A percentile compares a stretch with the other conserved stretches of the same genome.
phyloP scores from a whole-genome alignment of 2,113 vertebrate species.

The Triplophysa tibetana region DNA sequence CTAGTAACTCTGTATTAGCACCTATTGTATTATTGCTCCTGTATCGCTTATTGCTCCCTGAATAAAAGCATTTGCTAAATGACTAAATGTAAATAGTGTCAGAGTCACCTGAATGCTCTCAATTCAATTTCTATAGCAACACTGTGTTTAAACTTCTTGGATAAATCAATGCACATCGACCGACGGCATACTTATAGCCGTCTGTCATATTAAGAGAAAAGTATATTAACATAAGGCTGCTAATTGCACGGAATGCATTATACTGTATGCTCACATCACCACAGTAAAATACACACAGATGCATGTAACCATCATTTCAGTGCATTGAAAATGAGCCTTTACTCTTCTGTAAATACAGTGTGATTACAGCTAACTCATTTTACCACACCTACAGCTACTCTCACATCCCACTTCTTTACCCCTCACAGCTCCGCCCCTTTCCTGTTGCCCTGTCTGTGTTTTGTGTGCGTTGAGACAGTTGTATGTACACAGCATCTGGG shows the following conservation, averaged over 20 bases:
- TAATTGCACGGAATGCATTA: not conserved
- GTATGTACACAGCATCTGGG: constrained; percentile 46
- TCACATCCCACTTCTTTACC: constrained; percentile 1
- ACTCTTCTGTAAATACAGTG: constrained; percentile 6
- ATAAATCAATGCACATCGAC: not conserved
- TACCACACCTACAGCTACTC: constrained; percentile 14
- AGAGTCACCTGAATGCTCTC: not conserved
- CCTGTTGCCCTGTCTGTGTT: not conserved
- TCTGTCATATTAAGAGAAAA: not conserved
- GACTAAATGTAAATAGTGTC: not conserved
- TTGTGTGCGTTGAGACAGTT: constrained; percentile 15
- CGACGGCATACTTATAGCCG: not conserved
- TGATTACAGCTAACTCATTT: constrained; percentile 18
- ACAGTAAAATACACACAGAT: not conserved
- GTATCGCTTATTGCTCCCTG: too few relatives aligned
- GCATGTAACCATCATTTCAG: not conserved
- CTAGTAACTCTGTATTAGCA: too few relatives aligned
- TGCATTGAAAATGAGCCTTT: not conserved
- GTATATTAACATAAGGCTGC: not conserved
- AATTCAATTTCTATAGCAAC: not conserved
- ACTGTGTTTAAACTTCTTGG: not conserved
- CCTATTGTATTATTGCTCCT: too few relatives aligned
- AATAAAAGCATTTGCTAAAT: too few relatives aligned
- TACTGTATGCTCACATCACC: not conserved
- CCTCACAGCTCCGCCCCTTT: not conserved